Conservation (phyloP, 2,797 vertebrate species). For the Syngnathus acus region DNA sequence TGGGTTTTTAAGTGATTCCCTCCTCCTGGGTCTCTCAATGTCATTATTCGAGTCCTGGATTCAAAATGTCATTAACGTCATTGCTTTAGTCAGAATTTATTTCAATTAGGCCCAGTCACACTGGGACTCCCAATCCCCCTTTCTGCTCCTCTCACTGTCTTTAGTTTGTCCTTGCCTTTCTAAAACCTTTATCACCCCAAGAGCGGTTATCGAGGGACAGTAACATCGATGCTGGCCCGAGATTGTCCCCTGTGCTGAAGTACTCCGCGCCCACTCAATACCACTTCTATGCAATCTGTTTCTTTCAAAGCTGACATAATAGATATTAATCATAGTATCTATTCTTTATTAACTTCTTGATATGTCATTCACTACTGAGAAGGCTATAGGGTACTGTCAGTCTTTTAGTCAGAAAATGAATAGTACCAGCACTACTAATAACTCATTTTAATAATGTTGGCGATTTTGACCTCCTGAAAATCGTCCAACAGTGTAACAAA, state of each 20-base stretch:
- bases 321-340: no score
- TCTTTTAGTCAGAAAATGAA: no score
- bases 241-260: slow-evolving; percentile 2
- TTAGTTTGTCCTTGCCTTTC: slow-evolving; percentile 2
- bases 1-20: slow-evolving; percentile 39
- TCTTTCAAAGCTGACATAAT: background rate
- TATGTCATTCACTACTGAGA: no score
- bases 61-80: slow-evolving; percentile 66
- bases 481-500: no score
- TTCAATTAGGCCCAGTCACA: slow-evolving; percentile 61
- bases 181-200: slow-evolving; percentile 10
- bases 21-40: slow-evolving; percentile 43
- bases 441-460: no score
- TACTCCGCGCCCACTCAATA: background rate
- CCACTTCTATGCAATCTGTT: background rate
- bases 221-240: slow-evolving; percentile 21
- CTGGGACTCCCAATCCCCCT: slow-evolving; percentile 41
- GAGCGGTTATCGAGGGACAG: slow-evolving; percentile 11
- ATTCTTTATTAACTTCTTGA: no score
- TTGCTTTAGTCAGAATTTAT: slow-evolving; percentile 64
- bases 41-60: slow-evolving; percentile 64
- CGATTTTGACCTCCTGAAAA: no score
- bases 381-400: no score
- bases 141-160: slow-evolving; percentile 2
- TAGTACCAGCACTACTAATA: no score